phyloP scores from a whole-genome alignment of 2,888 invertebrate species.

The Cataglyphis cursor region DNA sequence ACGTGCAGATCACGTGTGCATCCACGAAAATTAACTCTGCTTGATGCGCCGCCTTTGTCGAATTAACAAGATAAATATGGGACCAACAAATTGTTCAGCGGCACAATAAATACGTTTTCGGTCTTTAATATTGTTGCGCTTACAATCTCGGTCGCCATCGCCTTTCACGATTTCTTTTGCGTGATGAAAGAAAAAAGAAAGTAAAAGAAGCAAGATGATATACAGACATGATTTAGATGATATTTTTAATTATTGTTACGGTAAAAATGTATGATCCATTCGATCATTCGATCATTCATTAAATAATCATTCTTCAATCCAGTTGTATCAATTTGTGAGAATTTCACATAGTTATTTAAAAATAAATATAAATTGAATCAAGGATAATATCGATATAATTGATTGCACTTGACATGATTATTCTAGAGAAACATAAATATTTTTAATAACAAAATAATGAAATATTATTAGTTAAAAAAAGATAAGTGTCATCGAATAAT shows the following conservation, averaged over 20 bases:
- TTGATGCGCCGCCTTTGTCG: neutral
- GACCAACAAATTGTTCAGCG: constrained; percentile 59
- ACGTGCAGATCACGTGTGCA: constrained; percentile 13
- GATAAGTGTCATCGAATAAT: neutral
- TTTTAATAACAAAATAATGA: neutral
- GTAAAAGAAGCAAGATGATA: constrained; percentile 4
- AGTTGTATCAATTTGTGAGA: neutral
- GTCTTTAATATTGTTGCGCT: constrained; percentile 64
- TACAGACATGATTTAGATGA: neutral
- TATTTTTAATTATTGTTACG: neutral
- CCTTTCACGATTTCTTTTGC: constrained; percentile 61
- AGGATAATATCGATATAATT: neutral
- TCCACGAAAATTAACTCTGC: constrained; percentile 33
- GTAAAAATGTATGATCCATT: neutral
- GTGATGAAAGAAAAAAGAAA: constrained; percentile 11
- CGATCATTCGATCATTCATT: neutral
- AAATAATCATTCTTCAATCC: neutral
- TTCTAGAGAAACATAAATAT: neutral
- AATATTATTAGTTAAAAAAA: neutral
- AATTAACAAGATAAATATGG: constrained; percentile 1
- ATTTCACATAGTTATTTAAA: neutral
- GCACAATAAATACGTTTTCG: constrained; percentile 67
- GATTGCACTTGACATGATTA: neutral
- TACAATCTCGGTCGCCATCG: constrained; percentile 57
- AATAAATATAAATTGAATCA: neutral